Evolutionary conservation across 64 coral and sea anemone genomes (phyloP).

Genomic region (Montipora sp.): DNA sequence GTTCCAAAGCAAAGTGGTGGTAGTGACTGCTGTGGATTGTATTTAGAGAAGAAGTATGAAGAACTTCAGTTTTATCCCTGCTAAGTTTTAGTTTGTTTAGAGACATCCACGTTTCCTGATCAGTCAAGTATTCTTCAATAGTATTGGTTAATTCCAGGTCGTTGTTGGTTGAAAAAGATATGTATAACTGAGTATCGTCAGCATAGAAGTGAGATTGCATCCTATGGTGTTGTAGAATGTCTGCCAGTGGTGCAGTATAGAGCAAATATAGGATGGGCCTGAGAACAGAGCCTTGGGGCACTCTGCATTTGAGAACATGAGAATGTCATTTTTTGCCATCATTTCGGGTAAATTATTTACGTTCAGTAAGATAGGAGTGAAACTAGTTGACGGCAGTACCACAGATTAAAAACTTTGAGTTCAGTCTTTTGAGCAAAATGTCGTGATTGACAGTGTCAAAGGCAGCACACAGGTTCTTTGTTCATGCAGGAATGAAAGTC

Average conservation of each 20-base stretch:
- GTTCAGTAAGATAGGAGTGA: background rate
- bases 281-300: background rate
- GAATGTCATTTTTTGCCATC: background rate
- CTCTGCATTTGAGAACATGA: background rate
- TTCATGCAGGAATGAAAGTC: too few species aligned
- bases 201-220: conserved; percentile 6
- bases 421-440: too few species aligned
- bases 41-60: conserved; percentile 29
- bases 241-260: background rate
- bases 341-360: background rate
- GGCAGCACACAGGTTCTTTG: too few species aligned
- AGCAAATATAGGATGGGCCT: background rate
- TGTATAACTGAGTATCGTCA: background rate
- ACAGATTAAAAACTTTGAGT: too few species aligned
- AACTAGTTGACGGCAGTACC: too few species aligned
- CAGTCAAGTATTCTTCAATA: background rate
- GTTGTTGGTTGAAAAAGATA: background rate
- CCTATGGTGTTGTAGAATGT: background rate
- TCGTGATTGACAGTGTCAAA: too few species aligned
- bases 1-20: background rate
- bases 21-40: background rate
- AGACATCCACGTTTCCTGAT: background rate
- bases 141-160: background rate
- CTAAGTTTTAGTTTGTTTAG: background rate
- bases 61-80: conserved; percentile 17